A percentile compares a stretch with the other conserved stretches of the same genome.
These are phyloP conservation scores for Actinernus sp. DNA, from an alignment of 92 coral and sea anemone genomes.

Conservation along the genomic window DNA sequence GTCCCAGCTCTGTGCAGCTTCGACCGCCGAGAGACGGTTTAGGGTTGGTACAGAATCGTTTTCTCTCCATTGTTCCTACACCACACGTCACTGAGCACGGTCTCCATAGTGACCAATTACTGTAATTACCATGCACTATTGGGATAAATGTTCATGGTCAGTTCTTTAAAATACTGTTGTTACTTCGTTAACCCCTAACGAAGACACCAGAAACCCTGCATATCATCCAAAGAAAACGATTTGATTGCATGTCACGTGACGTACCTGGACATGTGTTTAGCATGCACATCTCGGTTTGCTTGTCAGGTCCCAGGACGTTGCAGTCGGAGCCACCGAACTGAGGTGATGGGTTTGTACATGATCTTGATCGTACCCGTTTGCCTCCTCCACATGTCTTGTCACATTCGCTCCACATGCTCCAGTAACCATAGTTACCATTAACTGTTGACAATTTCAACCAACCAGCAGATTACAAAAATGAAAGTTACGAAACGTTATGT, in stretches of 20 bases:
- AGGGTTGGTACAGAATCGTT: slow-evolving; percentile 93
- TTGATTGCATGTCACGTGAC: slow-evolving; percentile 3
- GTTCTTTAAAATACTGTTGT: background rate
- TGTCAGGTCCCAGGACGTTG: slow-evolving; percentile 64
- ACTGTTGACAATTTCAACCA: too few relatives aligned
- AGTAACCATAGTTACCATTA: slow-evolving; percentile 81
- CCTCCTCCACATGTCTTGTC: slow-evolving; percentile 89
- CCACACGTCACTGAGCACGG: slow-evolving; percentile 99
- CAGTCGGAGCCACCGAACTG: slow-evolving; percentile 94
- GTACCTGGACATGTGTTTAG: slow-evolving; percentile 90
- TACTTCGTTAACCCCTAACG: too few relatives aligned
- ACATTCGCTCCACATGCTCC: slow-evolving; percentile 95
- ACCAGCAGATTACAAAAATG: too few relatives aligned
- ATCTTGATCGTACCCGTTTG: slow-evolving; percentile 71
- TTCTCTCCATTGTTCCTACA: slow-evolving; percentile 86
- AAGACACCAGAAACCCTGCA: too few relatives aligned
- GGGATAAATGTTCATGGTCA: background rate
- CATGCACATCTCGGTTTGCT: slow-evolving; percentile 77
- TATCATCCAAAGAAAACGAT: too few relatives aligned
- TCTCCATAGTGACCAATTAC: slow-evolving; percentile 97
- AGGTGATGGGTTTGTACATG: slow-evolving; percentile 84
- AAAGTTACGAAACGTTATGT: too few relatives aligned
- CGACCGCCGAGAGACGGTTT: slow-evolving; percentile 90
- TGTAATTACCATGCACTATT: slow-evolving; percentile 87
- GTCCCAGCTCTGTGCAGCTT: slow-evolving; percentile 87